A percentile compares a stretch with the other conserved stretches of the same genome.
Evolutionary conservation across 2,797 vertebrate genomes (phyloP).

Genomic region (Erethizon dorsatum): DNA sequence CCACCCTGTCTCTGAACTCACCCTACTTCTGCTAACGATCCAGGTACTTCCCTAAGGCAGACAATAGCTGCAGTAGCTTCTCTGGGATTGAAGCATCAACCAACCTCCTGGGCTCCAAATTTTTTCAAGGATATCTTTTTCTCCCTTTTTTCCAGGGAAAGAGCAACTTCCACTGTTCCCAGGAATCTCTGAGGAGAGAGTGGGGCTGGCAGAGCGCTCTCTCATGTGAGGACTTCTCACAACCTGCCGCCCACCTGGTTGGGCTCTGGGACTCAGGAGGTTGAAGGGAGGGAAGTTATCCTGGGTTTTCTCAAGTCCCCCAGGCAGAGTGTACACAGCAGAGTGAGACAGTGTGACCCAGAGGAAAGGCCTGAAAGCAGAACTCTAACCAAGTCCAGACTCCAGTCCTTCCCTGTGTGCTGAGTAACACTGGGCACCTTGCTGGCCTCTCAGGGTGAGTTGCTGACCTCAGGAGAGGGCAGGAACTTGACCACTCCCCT

Average conservation of each 20-base stretch:
- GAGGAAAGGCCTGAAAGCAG: not conserved
- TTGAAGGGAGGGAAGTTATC: not conserved
- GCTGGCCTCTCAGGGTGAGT: not conserved
- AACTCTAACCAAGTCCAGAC: not conserved
- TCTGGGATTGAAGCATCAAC: not conserved
- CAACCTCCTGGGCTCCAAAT: not conserved
- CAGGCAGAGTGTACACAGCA: not conserved
- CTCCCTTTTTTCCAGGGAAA: not conserved
- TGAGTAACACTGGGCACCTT: not conserved
- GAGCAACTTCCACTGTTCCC: not conserved
- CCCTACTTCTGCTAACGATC: rapidly evolving
- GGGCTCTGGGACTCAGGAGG: not conserved
- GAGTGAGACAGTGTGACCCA: not conserved
- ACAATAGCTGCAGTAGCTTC: not conserved
- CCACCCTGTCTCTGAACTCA: not conserved
- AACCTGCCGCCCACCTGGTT: not conserved
- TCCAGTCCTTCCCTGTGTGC: not conserved
- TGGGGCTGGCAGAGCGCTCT: not conserved
- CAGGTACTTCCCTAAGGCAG: not conserved
- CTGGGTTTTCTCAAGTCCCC: not conserved
- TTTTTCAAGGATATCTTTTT: not conserved
- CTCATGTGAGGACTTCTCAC: not conserved
- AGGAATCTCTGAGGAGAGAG: not conserved
- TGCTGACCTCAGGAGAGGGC: not conserved
- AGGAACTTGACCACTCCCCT: not conserved